Percentiles rank a stretch among this genome's conserved stretches.
phyloP scores from a whole-genome alignment of 2,113 vertebrate genomes.

The Tympanuchus pallidicinctus region DNA sequence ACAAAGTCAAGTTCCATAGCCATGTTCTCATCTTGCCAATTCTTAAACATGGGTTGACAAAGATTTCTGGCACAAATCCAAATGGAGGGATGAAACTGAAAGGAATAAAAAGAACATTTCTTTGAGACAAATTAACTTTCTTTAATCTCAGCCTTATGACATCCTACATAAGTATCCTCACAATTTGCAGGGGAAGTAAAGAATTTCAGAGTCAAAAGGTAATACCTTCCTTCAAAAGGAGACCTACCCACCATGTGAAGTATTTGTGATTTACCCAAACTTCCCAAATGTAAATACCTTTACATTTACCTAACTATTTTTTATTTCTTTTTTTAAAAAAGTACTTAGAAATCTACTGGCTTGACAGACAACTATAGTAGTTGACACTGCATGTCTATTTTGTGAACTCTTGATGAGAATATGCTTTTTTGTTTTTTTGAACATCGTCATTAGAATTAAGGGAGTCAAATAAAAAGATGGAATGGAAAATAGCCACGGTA shows the following conservation, averaged over 20 bases:
- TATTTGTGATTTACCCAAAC: not conserved
- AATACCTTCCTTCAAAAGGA: not conserved
- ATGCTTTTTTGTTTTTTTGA: not conserved
- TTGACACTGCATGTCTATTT: fast-evolving
- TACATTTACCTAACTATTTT: not conserved
- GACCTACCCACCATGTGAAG: not conserved
- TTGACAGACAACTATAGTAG: not conserved
- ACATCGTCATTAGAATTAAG: not conserved
- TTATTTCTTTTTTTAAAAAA: not conserved
- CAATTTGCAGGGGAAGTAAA: not conserved
- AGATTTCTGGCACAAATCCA: not conserved
- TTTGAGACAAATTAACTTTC: not conserved
- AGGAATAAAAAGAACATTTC: not conserved
- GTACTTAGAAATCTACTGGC: not conserved
- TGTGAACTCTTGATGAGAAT: not conserved
- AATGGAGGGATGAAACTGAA: not conserved
- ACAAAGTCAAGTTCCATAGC: not conserved
- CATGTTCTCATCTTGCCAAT: not conserved
- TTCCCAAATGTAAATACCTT: not conserved
- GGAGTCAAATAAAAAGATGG: not conserved
- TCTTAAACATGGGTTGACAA: not conserved
- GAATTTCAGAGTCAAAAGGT: not conserved
- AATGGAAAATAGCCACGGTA: not conserved
- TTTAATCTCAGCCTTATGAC: not conserved
- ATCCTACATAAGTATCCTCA: not conserved